Conservation (phyloP, 2,797 vertebrate species). For the Acanthornis magna region DNA sequence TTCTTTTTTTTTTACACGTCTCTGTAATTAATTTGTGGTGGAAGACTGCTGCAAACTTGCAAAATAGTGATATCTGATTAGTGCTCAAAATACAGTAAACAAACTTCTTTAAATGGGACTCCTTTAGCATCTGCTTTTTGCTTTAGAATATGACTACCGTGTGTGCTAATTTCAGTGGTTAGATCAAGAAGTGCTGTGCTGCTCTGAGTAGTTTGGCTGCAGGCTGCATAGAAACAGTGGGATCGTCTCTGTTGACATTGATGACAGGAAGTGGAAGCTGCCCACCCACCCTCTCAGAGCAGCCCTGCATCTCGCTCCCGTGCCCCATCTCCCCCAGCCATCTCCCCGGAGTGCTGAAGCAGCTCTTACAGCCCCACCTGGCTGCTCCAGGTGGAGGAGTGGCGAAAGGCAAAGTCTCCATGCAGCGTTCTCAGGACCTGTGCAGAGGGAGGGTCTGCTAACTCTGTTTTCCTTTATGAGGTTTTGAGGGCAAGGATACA, state of each 20-base stretch:
- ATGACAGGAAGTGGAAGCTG: neutral
- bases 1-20: neutral
- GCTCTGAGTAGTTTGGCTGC: neutral
- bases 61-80: neutral
- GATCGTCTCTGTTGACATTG: fast-evolving
- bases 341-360: neutral
- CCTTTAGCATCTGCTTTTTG: neutral
- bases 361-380: neutral
- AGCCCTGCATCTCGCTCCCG: fast-evolving
- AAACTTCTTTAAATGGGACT: neutral
- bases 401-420: neutral
- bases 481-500: fast-evolving
- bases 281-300: neutral
- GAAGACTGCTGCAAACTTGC: neutral
- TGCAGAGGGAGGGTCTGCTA: neutral
- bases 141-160: neutral
- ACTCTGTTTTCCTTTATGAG: neutral
- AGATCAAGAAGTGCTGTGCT: neutral
- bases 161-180: neutral
- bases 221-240: neutral
- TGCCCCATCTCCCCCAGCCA: neutral
- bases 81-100: neutral
- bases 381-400: neutral
- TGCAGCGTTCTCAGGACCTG: neutral
- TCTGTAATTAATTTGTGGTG: neutral